phyloP scores from a whole-genome alignment of 2,797 vertebrate genomes.

The Myiotriccus ornatus region DNA sequence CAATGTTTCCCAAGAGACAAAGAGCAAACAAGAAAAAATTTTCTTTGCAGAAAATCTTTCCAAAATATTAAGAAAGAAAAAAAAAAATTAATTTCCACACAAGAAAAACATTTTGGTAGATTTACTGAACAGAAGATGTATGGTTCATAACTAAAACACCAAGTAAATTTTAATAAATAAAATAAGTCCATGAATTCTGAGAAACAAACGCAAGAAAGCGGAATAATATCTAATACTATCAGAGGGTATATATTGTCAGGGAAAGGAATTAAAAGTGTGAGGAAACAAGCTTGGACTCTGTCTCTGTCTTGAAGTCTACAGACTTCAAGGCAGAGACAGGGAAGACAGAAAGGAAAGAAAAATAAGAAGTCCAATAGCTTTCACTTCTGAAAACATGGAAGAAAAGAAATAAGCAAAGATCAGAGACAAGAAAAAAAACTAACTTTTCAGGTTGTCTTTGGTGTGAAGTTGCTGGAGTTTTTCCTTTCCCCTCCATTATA shows the following conservation, averaged over 20 bases:
- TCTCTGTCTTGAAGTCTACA: no score
- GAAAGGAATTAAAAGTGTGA: background rate
- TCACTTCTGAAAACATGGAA: background rate
- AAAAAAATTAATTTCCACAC: background rate
- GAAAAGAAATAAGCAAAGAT: background rate
- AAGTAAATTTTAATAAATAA: background rate
- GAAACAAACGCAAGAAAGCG: background rate
- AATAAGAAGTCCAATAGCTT: background rate
- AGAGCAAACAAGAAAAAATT: background rate
- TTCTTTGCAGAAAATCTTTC: background rate
- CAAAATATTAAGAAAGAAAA: background rate
- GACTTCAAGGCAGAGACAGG: background rate
- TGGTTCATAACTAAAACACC: background rate
- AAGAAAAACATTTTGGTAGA: background rate
- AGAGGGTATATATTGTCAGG: background rate
- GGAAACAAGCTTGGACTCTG: background rate
- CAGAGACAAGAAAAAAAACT: background rate
- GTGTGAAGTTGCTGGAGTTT: fast-evolving
- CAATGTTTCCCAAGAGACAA: background rate
- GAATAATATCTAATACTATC: background rate
- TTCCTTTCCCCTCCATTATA: no score
- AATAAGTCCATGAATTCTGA: background rate
- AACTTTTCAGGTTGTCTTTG: background rate
- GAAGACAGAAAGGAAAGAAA: background rate
- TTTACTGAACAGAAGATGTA: background rate